A percentile compares a stretch with the other conserved stretches of the same genome.
Evolutionary conservation across 2,797 vertebrate species (phyloP).

Genomic region (Pitangus sulphuratus): DNA sequence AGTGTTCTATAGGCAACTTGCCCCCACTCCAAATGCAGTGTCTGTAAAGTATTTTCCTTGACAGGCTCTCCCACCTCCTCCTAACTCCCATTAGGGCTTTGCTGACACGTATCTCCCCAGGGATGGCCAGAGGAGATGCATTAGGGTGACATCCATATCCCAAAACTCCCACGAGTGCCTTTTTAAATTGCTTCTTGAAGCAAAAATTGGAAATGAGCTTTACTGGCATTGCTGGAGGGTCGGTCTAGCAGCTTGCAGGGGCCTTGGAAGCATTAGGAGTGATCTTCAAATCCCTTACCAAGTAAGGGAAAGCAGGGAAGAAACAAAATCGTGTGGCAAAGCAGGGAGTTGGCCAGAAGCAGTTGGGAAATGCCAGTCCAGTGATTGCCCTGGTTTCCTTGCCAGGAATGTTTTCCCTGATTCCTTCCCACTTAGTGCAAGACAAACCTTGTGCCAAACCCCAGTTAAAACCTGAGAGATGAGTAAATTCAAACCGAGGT

Average conservation of each 20-base stretch:
- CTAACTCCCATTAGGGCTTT: background rate
- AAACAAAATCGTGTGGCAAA: background rate
- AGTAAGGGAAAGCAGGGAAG: background rate
- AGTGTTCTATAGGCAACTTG: background rate
- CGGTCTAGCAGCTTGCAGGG: background rate
- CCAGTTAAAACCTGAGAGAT: background rate
- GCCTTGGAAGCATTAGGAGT: background rate
- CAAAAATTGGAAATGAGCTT: background rate
- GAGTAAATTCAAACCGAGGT: background rate
- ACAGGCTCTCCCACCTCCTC: background rate
- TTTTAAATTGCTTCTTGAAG: background rate
- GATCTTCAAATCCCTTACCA: background rate
- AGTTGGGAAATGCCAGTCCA: background rate
- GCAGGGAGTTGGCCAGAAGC: background rate
- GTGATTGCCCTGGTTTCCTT: background rate
- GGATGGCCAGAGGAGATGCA: background rate
- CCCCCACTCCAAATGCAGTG: background rate
- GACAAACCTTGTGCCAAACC: background rate
- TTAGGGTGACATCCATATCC: background rate
- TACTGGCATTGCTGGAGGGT: background rate
- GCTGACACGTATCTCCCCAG: background rate
- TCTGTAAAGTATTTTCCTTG: background rate
- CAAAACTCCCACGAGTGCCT: background rate
- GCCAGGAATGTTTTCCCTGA: background rate
- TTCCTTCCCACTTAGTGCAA: background rate